Base-by-base conservation (phyloP, 2,888 invertebrate species). In the Orthosia cruda region DNA sequence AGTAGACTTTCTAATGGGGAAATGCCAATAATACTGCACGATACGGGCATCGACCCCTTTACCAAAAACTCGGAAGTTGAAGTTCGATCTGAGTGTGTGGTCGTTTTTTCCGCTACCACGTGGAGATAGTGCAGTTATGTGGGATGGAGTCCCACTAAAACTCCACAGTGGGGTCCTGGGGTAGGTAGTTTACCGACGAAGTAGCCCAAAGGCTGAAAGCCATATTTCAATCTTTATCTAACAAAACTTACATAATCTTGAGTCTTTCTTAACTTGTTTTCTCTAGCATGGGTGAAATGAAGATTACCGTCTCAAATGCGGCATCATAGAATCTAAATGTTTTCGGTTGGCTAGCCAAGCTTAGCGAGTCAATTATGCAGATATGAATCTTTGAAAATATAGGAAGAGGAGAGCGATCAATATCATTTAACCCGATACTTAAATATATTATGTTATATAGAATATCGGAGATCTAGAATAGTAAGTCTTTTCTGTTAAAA, bases 311-410 rank as follows among this genome's bases (percentile, higher is more conserved):
- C 50, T 52, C 32, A 58, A 68, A 72, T 52, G 20, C 11, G n/a
- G 40, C 61, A 52, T 50, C 45, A 52, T 58, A 40, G 58, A 71
- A 54, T 69, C 20, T 50, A 49, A 49, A 68, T 75, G 16, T 65
- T 23, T 12, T 12, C 47, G 73, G 61, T 62, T 73, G 80, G 74
- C 16, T 57, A 66, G 26, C 55, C 77, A 73, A 72, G 77, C 73
- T 15, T 18, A n/a, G 15, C 74, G 5, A 5, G 0, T n/a, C 61
- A 62, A 74, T 74, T 80, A 62, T 47, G 23, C 26, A 65, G 55
- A 62, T 62, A 58, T 0, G 32, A 71, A 26, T 50, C 49, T 71
- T 54, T 26, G 61, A 26, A 15, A 47, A 57, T 45, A 23, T 15
- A 26, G n/a, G n/a, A 72, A 50, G 45, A 72, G 45, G 20, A 20